These are phyloP conservation scores for Columba janthina DNA, from an alignment of 2,113 vertebrate species.

Conservation along the genomic window DNA sequence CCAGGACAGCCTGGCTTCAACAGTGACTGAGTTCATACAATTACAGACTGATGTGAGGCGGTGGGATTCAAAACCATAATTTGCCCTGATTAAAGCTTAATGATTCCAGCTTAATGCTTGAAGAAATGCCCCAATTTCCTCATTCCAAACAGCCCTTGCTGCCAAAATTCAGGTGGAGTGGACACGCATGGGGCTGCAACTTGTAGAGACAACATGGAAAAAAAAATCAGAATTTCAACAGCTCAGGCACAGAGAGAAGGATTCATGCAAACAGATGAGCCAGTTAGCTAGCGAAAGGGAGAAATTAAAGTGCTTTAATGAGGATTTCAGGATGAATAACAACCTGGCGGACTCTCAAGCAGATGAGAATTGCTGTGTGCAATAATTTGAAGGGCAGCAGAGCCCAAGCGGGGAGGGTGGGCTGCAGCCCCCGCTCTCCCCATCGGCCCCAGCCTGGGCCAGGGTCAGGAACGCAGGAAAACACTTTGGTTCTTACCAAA, in stretches of 20 bases:
- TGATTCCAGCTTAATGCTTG: neutral
- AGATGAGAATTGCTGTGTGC: neutral
- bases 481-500: accelerated
- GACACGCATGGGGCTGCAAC: neutral
- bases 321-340: neutral
- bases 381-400: neutral
- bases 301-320: neutral
- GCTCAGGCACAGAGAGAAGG: neutral
- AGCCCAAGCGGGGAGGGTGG: neutral
- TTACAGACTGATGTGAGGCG: neutral
- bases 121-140: conserved; percentile 20
- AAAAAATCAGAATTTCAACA: neutral
- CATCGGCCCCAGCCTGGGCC: too few species aligned
- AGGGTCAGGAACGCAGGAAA: neutral
- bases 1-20: neutral
- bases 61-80: neutral
- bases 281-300: neutral
- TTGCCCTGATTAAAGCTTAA: conserved; percentile 36
- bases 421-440: neutral
- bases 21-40: neutral
- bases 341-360: neutral
- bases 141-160: neutral
- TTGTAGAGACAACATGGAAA: neutral
- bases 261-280: neutral
- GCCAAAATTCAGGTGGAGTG: conserved; percentile 13